Conservation (phyloP, 1,140 invertebrate species). For the Drosophila grimshawi region DNA sequence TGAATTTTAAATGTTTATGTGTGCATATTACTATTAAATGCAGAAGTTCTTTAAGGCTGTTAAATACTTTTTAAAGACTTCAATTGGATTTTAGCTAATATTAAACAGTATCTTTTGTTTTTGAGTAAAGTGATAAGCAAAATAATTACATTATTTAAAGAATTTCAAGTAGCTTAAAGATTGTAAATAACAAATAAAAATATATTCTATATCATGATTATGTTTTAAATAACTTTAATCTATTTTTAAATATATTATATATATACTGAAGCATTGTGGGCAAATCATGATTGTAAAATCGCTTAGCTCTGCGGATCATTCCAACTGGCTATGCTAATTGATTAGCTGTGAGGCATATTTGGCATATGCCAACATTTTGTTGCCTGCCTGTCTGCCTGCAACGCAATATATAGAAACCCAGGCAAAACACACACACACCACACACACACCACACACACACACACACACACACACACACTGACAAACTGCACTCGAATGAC, state of each 20-base stretch:
- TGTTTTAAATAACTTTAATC: too few relatives aligned
- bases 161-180: too few relatives aligned
- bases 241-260: too few relatives aligned
- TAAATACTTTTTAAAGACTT: neutral
- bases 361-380: slow-evolving; percentile 37
- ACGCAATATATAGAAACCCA: neutral
- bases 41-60: neutral
- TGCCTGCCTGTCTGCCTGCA: slow-evolving; percentile 30
- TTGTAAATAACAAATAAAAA: too few relatives aligned
- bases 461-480: slow-evolving; percentile 5
- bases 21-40: neutral
- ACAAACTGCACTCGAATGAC: slow-evolving; percentile 70
- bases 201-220: too few relatives aligned
- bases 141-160: neutral
- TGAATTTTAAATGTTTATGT: slow-evolving; percentile 7
- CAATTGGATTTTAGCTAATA: too few relatives aligned
- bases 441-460: neutral
- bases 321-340: slow-evolving; percentile 50
- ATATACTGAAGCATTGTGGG: too few relatives aligned
- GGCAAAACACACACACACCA: slow-evolving; percentile 8
- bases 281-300: neutral
- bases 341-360: slow-evolving; percentile 42
- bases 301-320: slow-evolving; percentile 24
- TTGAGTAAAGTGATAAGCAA: too few relatives aligned
- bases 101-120: too few relatives aligned